Base-by-base conservation (phyloP, 2,888 invertebrate genomes). In the Crocallis elinguaria region DNA sequence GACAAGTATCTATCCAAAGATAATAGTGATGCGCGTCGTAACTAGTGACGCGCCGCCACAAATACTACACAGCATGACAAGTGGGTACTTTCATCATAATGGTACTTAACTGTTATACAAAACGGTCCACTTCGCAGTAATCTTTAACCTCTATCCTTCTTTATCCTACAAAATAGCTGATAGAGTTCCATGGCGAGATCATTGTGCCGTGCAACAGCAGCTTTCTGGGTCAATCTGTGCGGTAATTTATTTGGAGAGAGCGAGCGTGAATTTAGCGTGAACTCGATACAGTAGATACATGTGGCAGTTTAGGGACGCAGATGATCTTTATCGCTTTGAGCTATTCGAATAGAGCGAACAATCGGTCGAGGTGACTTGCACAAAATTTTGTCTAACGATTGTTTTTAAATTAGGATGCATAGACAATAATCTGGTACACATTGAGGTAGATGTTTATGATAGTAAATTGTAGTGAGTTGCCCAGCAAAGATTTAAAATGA, bases 221-320 rank as follows among this genome's bases (percentile, higher is more conserved):
- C 74, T 84, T 85, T 85, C 79, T 84, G 69, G 86, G 86, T 85
- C 86, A 87, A 85, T 86, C 80, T 79, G 73, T 66, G 67, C 72
- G 65, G 82, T 82, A 82, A 83, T 86, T 86, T 84, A 82, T 86
- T 84, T 83, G 79, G 77, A 75, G 78, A 79, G 78, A 80, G 76
- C 70, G 71, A 71, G 69, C 73, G 71, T 75, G 71, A 75, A 75
- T 77, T 75, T 48, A 39, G 35, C 46, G 41, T 50, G 37, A 41
- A 43, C 51, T 29, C 75, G 72, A 77, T 77, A 77, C 67, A 63
- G 60, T 52, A 66, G 32, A 54, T 39, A 44, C 32, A 19, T 46
- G 39, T 37, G 16, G 44, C 70, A 66, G 69, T 75, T 76, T 75
- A 77, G 72, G 68, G 69, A 69, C 68, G 67, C 73, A 21, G 63